Percentiles rank a stretch among this genome's conserved stretches.
Evolutionary conservation across 1,140 invertebrate genomes (phyloP).

Genomic region (Drosophila pallidifrons): DNA sequence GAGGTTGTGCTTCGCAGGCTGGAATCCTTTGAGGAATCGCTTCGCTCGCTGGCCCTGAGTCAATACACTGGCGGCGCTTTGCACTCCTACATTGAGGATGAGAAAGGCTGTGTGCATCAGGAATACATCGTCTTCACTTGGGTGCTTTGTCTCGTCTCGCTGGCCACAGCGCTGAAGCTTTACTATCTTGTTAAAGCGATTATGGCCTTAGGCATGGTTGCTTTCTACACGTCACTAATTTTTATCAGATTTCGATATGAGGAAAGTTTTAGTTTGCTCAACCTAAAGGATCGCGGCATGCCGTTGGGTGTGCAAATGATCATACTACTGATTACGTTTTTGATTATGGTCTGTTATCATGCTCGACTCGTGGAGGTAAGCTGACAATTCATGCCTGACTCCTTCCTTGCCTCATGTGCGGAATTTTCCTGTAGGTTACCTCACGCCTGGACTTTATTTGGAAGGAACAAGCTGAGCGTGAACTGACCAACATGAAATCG

Average conservation of each 20-base stretch:
- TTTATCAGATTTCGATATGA: slow-evolving; percentile 86
- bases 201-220: slow-evolving; percentile 91
- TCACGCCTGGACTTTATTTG: slow-evolving; percentile 97
- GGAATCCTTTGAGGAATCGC: slow-evolving; percentile 63
- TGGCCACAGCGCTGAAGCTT: slow-evolving; percentile 96
- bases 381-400: not conserved
- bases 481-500: slow-evolving; percentile 94
- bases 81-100: slow-evolving; percentile 11
- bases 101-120: slow-evolving; percentile 87
- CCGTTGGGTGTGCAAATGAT: slow-evolving; percentile 91
- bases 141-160: slow-evolving; percentile 95
- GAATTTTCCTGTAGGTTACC: slow-evolving; percentile 87
- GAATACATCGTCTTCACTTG: slow-evolving; percentile 97
- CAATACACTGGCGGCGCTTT: slow-evolving; percentile 21
- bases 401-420: not conserved
- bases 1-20: slow-evolving; percentile 65
- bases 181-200: slow-evolving; percentile 96
- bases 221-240: slow-evolving; percentile 90
- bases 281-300: slow-evolving; percentile 85
- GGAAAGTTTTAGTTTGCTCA: slow-evolving; percentile 58
- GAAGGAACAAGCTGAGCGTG: slow-evolving; percentile 96
- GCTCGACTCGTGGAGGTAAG: slow-evolving; percentile 92
- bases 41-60: slow-evolving; percentile 47
- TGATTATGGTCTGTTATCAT: slow-evolving; percentile 95
- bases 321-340: slow-evolving; percentile 92